These are phyloP conservation scores for Myrmophylax atrothorax DNA, from an alignment of 2,113 vertebrate species.

Conservation along the genomic window DNA sequence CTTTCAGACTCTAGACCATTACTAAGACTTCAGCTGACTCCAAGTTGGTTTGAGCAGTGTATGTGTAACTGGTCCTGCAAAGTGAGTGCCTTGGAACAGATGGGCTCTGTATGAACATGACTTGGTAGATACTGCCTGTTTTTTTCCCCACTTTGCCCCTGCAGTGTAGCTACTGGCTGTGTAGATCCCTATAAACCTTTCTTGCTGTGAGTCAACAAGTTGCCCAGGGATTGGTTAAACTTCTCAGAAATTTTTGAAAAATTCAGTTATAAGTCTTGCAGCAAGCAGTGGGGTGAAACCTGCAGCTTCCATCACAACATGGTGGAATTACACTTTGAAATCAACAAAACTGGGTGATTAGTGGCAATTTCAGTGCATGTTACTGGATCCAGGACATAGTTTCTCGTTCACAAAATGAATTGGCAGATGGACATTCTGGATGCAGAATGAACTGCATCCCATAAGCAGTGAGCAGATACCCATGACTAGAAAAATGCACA, in stretches of 20 bases:
- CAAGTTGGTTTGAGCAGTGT: neutral
- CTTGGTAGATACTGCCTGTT: neutral
- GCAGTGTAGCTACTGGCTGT: neutral
- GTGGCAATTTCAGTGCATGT: neutral
- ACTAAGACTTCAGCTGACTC: neutral
- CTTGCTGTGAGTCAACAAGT: neutral
- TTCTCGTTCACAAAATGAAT: neutral
- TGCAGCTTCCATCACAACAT: neutral
- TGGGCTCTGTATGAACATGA: neutral
- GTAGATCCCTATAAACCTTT: neutral
- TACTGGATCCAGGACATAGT: neutral
- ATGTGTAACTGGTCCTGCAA: neutral
- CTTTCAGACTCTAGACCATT: neutral
- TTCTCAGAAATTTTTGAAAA: neutral
- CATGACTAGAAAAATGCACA: neutral
- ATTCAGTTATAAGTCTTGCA: neutral
- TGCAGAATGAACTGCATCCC: neutral
- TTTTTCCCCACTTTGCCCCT: neutral
- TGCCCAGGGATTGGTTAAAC: neutral
- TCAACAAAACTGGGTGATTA: neutral
- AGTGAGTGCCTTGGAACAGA: neutral
- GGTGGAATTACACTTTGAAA: neutral
- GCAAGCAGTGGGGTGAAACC: neutral
- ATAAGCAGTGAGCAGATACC: neutral
- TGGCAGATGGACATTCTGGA: rapidly evolving